Base-by-base conservation (phyloP, 2,888 invertebrate genomes). In the Xiphydria camelus region DNA sequence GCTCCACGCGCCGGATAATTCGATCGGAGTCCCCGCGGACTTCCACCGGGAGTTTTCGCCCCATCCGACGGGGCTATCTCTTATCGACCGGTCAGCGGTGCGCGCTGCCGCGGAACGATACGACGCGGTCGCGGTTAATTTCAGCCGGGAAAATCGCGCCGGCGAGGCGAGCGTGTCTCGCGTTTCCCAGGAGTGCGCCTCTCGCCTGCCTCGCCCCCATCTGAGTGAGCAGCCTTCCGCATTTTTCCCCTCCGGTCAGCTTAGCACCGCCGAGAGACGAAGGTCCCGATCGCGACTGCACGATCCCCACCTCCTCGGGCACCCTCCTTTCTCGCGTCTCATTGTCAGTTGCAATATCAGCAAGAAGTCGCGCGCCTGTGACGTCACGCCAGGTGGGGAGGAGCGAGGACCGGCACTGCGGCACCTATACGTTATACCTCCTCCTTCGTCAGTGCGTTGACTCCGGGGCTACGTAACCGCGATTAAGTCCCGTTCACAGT, bases 391-490 rank as follows among this genome's bases (percentile, higher is more conserved):
- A n/a, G 26, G 7, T 10, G 26, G 10, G 3, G 6, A 2, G 29
- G 2, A 29, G 15, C 29, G 29, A 26, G 7, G 29, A 29, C 12
- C 12, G 29, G 29, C 29, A 29, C 12, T 29, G 29, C 29, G 29
- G 12, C 29, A 29, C 29, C 12, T 12, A 29, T 12, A 29, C n/a
- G n/a, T n/a, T n/a, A n/a, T n/a, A 14, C 29, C 6, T 14, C 7
- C 12, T 29, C 12, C 15, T 34, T 21, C 7, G 37, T 41, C 42
- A 45, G 51, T 49, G 45, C 49, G 34, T 49, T 51, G 49, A 51
- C 51, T 51, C 51, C 49, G 22, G 7, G 31, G 39, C n/a, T n/a
- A n/a, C n/a, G n/a, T n/a, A n/a, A 46, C 49, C 32, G 36, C 39
- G 35, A 22, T 14, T 29, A 45, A 49, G 45, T 51, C 40, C 36